Conservation (phyloP, 1,140 invertebrate species). For the Drosophila pachea region DNA sequence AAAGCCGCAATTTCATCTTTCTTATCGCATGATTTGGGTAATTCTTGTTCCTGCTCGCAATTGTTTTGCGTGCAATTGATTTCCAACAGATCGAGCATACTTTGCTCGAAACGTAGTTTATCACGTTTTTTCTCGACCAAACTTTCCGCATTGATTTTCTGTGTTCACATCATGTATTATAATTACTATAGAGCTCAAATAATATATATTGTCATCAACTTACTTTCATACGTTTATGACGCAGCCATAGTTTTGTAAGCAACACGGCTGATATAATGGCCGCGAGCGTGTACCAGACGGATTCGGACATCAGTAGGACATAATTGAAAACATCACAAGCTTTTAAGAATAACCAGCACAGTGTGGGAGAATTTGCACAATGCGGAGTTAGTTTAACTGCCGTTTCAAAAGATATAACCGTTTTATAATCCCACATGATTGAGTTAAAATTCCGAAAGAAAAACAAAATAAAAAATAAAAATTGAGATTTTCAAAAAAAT, state of each 20-base stretch:
- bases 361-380: not conserved
- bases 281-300: too few species aligned
- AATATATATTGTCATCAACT: not conserved
- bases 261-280: too few species aligned
- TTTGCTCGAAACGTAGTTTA: not conserved
- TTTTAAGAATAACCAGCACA: slow-evolving; percentile 7
- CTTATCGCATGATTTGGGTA: too few species aligned
- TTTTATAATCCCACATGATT: not conserved
- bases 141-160: not conserved
- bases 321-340: not conserved
- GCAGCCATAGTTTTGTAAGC: too few species aligned
- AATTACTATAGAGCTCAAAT: not conserved
- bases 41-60: too few species aligned
- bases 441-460: not conserved
- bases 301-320: too few species aligned
- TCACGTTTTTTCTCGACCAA: not conserved
- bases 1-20: too few species aligned
- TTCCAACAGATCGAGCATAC: not conserved
- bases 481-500: too few species aligned
- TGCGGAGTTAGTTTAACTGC: not conserved
- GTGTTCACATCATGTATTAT: too few species aligned
- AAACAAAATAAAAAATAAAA: not conserved
- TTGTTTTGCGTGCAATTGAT: too few species aligned
- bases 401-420: not conserved
- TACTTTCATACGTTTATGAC: not conserved